Evolutionary conservation across 2,113 vertebrate genomes (phyloP).

Genomic region (Xenopus laevis): DNA sequence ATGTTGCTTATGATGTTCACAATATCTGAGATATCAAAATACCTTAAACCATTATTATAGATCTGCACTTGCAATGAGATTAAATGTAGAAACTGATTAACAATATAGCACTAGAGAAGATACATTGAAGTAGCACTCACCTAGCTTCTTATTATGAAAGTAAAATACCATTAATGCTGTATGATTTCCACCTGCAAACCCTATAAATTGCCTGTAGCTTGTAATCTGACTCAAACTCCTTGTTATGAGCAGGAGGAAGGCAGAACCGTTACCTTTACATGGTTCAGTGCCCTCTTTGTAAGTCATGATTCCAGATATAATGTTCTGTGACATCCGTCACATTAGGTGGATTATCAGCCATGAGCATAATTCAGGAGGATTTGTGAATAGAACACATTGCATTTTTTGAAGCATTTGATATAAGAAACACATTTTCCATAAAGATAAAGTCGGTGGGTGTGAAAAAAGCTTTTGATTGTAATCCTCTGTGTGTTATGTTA

Average conservation of each 20-base stretch:
- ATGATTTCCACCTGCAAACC: background rate
- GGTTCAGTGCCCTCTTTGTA: slow-evolving; percentile 4
- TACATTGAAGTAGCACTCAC: too few species aligned
- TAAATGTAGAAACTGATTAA: too few species aligned
- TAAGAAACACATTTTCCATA: slow-evolving; percentile 15
- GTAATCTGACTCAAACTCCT: slow-evolving; percentile 16
- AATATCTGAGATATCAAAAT: too few species aligned
- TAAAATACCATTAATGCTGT: background rate
- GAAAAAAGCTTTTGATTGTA: too few species aligned
- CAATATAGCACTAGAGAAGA: too few species aligned
- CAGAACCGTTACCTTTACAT: slow-evolving; percentile 20
- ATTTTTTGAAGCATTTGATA: slow-evolving; percentile 7
- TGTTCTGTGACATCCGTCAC: slow-evolving; percentile 11
- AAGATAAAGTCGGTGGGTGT: background rate
- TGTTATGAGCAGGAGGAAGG: slow-evolving; percentile 5
- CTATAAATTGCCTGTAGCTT: slow-evolving; percentile 11
- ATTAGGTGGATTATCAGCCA: slow-evolving; percentile 8
- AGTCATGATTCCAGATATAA: background rate
- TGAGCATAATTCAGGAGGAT: slow-evolving; percentile 5
- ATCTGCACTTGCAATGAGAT: too few species aligned
- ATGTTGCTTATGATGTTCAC: too few species aligned
- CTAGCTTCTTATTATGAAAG: background rate
- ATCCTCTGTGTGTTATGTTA: slow-evolving; percentile 17
- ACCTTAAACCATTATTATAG: too few species aligned
- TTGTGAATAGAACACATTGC: slow-evolving; percentile 10